Conservation (phyloP, 2,113 vertebrate species). For the Cebus imitator region DNA sequence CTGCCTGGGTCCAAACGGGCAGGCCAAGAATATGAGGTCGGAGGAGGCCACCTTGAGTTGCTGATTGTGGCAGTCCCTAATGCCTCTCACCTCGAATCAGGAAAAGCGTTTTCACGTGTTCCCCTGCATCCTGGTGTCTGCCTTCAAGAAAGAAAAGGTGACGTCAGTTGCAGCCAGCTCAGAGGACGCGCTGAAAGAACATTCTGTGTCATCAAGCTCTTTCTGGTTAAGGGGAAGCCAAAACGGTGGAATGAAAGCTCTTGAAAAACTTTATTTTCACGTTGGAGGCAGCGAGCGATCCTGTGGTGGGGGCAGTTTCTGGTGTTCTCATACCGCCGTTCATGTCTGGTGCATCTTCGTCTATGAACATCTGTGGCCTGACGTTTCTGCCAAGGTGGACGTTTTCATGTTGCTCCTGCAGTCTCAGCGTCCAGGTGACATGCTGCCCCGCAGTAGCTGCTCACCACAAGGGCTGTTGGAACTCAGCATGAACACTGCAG, state of each 20-base stretch:
- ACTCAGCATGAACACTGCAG: too few relatives aligned
- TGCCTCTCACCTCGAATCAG: background rate
- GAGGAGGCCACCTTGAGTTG: background rate
- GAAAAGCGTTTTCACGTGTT: fast-evolving
- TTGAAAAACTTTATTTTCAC: background rate
- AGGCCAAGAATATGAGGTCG: constrained; percentile 73
- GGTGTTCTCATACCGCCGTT: background rate
- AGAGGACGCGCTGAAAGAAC: background rate
- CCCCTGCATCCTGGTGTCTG: background rate
- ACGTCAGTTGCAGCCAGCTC: fast-evolving
- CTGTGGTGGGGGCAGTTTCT: background rate
- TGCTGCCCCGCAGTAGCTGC: fast-evolving
- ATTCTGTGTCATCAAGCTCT: background rate
- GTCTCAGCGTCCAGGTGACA: background rate
- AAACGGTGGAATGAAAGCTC: background rate
- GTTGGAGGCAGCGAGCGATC: background rate
- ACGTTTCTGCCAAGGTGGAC: fast-evolving
- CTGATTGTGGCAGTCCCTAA: background rate
- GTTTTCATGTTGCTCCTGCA: fast-evolving
- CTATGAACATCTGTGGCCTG: background rate
- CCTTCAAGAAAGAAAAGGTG: too few relatives aligned
- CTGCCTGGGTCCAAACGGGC: constrained; percentile 44
- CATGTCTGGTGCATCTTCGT: fast-evolving
- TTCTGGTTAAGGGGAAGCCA: background rate
- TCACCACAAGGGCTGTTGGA: too few relatives aligned